Conservation (phyloP, 2,888 invertebrate species). For the Prosapia bicincta region DNA sequence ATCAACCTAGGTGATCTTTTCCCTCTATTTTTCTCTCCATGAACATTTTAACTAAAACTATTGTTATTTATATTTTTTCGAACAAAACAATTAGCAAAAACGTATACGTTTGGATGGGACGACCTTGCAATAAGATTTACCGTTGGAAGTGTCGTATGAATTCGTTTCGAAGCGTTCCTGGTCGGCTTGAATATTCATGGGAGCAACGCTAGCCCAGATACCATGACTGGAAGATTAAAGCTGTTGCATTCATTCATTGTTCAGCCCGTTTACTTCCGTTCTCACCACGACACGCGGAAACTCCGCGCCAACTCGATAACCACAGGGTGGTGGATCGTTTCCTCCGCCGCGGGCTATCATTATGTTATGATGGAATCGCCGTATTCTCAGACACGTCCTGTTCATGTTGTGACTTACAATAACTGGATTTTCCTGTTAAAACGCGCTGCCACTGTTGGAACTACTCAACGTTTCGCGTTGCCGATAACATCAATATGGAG, state of each 20-base stretch:
- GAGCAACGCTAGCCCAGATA: not conserved
- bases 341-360: not conserved
- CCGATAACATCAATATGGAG: not conserved
- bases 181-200: not conserved
- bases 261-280: slow-evolving; percentile 14
- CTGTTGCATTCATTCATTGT: slow-evolving; percentile 20
- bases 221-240: not conserved
- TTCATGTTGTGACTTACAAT: not conserved
- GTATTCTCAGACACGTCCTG: not conserved
- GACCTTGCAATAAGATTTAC: not conserved
- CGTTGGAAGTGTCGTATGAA: not conserved
- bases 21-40: too few relatives aligned
- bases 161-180: not conserved
- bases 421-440: not conserved
- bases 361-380: not conserved
- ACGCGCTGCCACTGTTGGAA: not conserved
- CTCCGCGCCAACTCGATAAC: slow-evolving; percentile 8
- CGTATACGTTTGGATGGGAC: too few relatives aligned
- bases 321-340: not conserved
- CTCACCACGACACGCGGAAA: slow-evolving; percentile 14
- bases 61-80: too few relatives aligned
- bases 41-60: too few relatives aligned
- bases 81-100: too few relatives aligned
- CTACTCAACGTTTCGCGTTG: not conserved
- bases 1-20: too few relatives aligned